These are phyloP conservation scores for Tetragonula carbonaria DNA, from an alignment of 2,888 invertebrate genomes.

Conservation along the genomic window DNA sequence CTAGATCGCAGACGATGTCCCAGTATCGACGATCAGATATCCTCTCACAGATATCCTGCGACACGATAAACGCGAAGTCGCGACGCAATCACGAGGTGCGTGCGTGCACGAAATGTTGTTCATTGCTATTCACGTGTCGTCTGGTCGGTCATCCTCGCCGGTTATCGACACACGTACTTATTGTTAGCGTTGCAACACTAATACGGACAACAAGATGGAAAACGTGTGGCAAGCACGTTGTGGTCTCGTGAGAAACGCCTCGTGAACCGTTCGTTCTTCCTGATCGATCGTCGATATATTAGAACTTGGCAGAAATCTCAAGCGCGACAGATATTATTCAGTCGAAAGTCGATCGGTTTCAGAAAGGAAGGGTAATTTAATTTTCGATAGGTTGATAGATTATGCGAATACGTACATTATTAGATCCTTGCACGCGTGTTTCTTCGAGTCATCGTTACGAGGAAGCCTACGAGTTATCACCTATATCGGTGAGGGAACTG, in stretches of 20 bases:
- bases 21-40: too few species aligned
- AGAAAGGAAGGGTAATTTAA: rapidly evolving
- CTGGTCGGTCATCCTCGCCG: slow-evolving; percentile 29
- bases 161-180: slow-evolving; percentile 17
- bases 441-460: not conserved
- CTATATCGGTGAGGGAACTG: not conserved
- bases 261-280: not conserved
- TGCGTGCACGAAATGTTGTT: slow-evolving; percentile 28
- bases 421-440: not conserved
- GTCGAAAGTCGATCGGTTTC: not conserved
- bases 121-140: slow-evolving; percentile 51
- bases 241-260: not conserved
- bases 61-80: slow-evolving; percentile 1
- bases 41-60: not conserved
- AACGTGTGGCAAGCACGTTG: not conserved
- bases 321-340: rapidly evolving
- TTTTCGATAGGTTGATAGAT: not conserved
- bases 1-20: not conserved
- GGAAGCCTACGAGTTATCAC: not conserved
- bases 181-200: not conserved
- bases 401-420: not conserved
- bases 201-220: not conserved
- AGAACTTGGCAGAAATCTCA: not conserved
- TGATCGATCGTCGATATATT: not conserved
- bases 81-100: slow-evolving; percentile 23